These are phyloP conservation scores for Melanerpes formicivorus DNA, from an alignment of 2,113 vertebrate genomes.

Conservation along the genomic window DNA sequence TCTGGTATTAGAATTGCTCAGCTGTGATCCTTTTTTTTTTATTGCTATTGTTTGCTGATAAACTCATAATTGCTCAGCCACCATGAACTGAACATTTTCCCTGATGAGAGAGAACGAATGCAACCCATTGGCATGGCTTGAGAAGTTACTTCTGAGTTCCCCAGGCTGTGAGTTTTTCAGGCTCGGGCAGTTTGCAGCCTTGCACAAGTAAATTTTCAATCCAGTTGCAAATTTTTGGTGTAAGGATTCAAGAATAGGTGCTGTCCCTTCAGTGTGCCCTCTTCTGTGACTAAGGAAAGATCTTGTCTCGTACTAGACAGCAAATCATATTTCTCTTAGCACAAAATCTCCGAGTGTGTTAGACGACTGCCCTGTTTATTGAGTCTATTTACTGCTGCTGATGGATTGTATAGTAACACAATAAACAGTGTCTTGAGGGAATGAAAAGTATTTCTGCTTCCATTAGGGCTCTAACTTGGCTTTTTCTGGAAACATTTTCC, in stretches of 20 bases:
- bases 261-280: slow-evolving; percentile 27
- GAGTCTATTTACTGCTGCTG: slow-evolving; percentile 72
- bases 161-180: neutral
- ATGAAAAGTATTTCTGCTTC: slow-evolving; percentile 69
- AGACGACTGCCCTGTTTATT: slow-evolving; percentile 64
- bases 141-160: neutral
- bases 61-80: neutral
- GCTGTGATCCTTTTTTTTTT: neutral
- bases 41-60: neutral
- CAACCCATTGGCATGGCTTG: neutral
- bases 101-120: neutral
- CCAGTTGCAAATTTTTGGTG: slow-evolving; percentile 10
- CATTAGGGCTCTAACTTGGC: slow-evolving; percentile 55
- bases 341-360: slow-evolving; percentile 64
- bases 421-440: slow-evolving; percentile 53
- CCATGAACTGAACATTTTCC: neutral
- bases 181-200: neutral
- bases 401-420: slow-evolving; percentile 72
- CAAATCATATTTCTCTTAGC: slow-evolving; percentile 63
- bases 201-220: neutral
- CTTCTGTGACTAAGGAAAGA: slow-evolving; percentile 47
- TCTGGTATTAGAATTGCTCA: neutral
- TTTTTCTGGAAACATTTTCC: slow-evolving; percentile 67
- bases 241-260: neutral
- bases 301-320: slow-evolving; percentile 40